phyloP scores from a whole-genome alignment of 2,113 vertebrate genomes.

The Epinephelus lanceolatus region DNA sequence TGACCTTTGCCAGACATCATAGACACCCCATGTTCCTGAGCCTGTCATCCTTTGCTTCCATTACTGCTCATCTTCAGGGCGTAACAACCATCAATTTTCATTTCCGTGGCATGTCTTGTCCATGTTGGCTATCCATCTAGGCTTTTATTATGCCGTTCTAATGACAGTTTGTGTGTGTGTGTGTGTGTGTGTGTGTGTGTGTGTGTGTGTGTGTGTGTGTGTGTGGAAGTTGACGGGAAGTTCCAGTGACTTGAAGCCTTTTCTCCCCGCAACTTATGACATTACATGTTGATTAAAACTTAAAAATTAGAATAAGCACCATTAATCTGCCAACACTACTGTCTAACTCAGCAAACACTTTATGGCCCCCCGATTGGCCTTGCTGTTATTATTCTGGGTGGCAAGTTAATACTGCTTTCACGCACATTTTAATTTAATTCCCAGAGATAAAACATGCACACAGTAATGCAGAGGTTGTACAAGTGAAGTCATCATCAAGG shows the following conservation, averaged over 20 bases:
- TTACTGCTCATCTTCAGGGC: slow-evolving; percentile 70
- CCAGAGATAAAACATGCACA: slow-evolving; percentile 11
- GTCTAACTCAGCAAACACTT: slow-evolving; percentile 44
- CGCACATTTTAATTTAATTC: slow-evolving; percentile 38
- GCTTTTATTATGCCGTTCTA: slow-evolving; percentile 50
- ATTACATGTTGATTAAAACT: slow-evolving; percentile 46
- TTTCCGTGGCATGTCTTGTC: slow-evolving; percentile 44
- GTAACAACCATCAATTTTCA: slow-evolving; percentile 64
- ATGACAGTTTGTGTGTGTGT: slow-evolving; percentile 26
- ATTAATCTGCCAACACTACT: slow-evolving; percentile 43
- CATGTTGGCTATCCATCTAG: slow-evolving; percentile 35
- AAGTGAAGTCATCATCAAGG: slow-evolving; percentile 6
- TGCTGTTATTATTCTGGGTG: slow-evolving; percentile 37
- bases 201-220: not conserved
- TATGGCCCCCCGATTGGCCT: slow-evolving; percentile 21
- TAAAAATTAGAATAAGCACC: slow-evolving; percentile 40
- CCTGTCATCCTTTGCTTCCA: slow-evolving; percentile 58
- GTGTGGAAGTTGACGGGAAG: slow-evolving; percentile 10
- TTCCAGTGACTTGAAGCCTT: slow-evolving; percentile 29
- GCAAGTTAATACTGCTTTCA: slow-evolving; percentile 23
- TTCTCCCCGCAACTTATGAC: slow-evolving; percentile 6
- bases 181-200: slow-evolving; percentile 22
- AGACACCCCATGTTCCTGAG: not conserved
- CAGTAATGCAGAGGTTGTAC: not conserved
- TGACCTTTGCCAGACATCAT: slow-evolving; percentile 73